Conservation (phyloP, 2,113 vertebrate genomes). For the Corythaeola cristata region DNA sequence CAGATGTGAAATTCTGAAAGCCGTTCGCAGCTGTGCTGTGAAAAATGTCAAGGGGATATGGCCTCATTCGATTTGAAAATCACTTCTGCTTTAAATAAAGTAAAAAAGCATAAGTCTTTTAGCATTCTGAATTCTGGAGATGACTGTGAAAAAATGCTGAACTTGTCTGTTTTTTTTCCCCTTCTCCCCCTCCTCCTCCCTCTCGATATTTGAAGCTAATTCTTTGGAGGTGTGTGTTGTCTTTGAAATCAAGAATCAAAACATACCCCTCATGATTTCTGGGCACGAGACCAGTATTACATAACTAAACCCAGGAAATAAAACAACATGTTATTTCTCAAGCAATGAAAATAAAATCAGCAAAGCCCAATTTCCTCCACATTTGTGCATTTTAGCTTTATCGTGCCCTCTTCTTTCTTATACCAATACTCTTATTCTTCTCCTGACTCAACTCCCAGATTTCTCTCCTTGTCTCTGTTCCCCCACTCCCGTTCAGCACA, state of each 20-base stretch:
- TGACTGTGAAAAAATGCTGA: neutral
- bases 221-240: neutral
- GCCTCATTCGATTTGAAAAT: neutral
- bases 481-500: neutral
- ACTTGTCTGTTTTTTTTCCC: neutral
- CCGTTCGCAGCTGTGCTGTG: neutral
- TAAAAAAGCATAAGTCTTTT: neutral
- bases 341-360: neutral
- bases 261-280: neutral
- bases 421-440: neutral
- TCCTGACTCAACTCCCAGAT: neutral
- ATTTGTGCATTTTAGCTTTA: neutral
- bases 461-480: neutral
- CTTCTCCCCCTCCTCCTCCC: neutral
- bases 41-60: neutral
- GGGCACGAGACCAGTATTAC: neutral
- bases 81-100: neutral
- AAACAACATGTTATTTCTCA: neutral
- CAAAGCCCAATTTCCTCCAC: neutral
- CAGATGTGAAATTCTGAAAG: neutral
- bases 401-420: neutral
- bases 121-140: neutral
- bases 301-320: neutral
- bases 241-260: constrained; percentile 28
- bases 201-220: neutral